Conservation (phyloP, 2,797 vertebrate genomes). For the Galago senegalensis region DNA sequence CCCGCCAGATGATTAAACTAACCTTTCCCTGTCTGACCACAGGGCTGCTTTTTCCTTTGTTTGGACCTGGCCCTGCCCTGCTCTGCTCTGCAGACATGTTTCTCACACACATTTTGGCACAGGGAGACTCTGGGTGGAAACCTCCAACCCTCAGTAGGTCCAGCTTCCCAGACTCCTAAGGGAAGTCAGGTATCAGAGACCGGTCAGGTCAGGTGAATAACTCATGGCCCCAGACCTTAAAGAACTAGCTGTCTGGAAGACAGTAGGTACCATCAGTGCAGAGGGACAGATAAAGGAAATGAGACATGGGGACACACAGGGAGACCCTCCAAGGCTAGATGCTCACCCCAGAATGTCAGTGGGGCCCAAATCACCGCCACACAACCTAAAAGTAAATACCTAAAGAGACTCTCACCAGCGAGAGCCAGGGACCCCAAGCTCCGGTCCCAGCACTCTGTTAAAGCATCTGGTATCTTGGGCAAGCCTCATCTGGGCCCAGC, state of each 20-base stretch:
- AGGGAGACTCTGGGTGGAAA: not conserved
- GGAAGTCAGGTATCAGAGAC: not conserved
- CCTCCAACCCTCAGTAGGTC: not conserved
- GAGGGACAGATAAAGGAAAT: not conserved
- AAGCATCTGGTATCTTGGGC: not conserved
- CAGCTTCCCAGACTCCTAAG: not conserved
- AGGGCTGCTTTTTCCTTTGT: not conserved
- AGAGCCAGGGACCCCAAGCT: not conserved
- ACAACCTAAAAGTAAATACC: not conserved
- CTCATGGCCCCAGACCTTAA: not conserved
- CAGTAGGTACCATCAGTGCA: not conserved
- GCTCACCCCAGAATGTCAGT: no score
- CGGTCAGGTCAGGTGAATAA: not conserved
- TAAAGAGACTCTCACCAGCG: not conserved
- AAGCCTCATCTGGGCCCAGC: not conserved
- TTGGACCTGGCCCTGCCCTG: not conserved
- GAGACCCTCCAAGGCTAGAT: not conserved
- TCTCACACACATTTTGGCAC: not conserved
- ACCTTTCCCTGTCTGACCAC: not conserved
- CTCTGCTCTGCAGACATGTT: not conserved
- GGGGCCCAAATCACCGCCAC: not conserved
- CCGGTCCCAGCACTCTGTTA: not conserved
- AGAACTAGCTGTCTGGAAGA: not conserved
- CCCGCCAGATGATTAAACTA: not conserved
- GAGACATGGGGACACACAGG: accelerated